Evolutionary conservation across 2,888 invertebrate species (phyloP), one percentile per base, ranked within the genome.

Genomic region (Callosobruchus maculatus): DNA sequence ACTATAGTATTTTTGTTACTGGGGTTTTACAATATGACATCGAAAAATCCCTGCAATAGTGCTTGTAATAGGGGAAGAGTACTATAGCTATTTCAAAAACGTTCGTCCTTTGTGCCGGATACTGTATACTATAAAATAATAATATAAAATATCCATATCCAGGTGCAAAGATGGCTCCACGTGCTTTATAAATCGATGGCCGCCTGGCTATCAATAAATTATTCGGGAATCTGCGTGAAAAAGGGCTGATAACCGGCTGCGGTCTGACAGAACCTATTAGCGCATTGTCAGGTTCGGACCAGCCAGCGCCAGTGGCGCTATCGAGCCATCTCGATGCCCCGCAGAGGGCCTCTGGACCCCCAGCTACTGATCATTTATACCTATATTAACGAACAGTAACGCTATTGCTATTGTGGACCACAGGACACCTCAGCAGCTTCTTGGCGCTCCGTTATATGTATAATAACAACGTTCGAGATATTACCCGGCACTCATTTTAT

Each of bases 211-310:
- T 70, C 70, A 70, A 70, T 70, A 70, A 70, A 70, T 70, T 70
- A 70, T 70, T 22, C 22, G n/a, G 82, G 80, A 49, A 81, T 81
- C 82, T 80, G 80, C 82, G 78, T 77, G 76, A 76, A 79, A 78
- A 78, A 81, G 81, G 82, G 81, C 81, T 81, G 81, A 79, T 82
- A 81, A 80, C 74, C 76, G 78, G 80, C 80, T 76, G 81, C 78
- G 78, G 79, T 75, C 84, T 85, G 85, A 85, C 85, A 84, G 83
- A 84, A 82, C 84, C 84, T 84, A 84, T 85, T 85, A 85, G 82
- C 84, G 82, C 81, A 49, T 49, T 49, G 49, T 49, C 9, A 49
- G 49, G 49, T 18, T 49, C 18, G 49, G n/a, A n/a, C n/a, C n/a
- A n/a, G 49, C 49, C 26, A 49, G 49, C 49, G 49, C 49, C 49